A percentile compares a stretch with the other conserved stretches of the same genome.
These are phyloP conservation scores for Astreopora myriophthalma DNA, from an alignment of 64 coral and sea anemone genomes.

Conservation along the genomic window DNA sequence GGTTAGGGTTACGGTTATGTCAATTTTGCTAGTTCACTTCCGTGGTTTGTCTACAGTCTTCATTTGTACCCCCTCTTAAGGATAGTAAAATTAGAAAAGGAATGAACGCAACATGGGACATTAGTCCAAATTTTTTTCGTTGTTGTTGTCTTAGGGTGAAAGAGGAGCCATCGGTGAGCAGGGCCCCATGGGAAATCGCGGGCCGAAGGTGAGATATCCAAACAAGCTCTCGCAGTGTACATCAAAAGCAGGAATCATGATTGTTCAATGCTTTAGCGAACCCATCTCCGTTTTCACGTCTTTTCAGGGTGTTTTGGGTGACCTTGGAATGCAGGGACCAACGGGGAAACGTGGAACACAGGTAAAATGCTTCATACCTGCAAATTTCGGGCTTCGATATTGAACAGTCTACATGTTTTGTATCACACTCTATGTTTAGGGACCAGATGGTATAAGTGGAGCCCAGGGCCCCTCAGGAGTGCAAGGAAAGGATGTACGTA, in stretches of 20 bases:
- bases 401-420: not conserved
- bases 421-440: not conserved
- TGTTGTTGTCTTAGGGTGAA: not conserved
- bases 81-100: no score
- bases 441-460: conserved; percentile 23
- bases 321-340: conserved; percentile 18
- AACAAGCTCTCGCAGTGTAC: not conserved
- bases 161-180: conserved; percentile 9
- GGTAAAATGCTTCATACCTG: not conserved
- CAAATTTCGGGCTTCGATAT: no score
- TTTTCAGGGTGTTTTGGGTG: conserved; percentile 46
- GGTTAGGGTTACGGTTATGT: no score
- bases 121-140: not conserved
- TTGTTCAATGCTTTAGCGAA: not conserved
- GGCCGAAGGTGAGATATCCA: conserved; percentile 53
- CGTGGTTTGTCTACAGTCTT: no score
- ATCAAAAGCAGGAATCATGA: not conserved
- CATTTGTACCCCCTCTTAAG: no score
- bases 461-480: not conserved
- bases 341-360: not conserved
- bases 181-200: conserved; percentile 32
- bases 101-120: no score
- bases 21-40: no score
- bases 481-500: conserved; percentile 1
- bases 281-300: not conserved